phyloP scores from a whole-genome alignment of 1,140 invertebrate genomes.

The Heliconius hermathena region DNA sequence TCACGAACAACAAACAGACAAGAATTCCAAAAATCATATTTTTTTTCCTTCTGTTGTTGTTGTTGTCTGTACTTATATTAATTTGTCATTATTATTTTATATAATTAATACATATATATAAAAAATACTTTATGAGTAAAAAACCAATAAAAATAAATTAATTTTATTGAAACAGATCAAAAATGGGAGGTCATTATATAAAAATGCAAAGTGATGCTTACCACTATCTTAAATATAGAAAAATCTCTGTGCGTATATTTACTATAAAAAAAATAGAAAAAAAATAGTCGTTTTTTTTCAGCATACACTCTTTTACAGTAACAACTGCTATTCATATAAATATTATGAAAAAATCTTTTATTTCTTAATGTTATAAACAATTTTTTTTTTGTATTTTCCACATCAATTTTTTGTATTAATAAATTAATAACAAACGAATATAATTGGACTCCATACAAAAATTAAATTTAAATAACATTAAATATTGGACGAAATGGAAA shows the following conservation, averaged over 20 bases:
- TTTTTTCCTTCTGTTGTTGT: too few species aligned
- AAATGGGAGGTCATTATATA: constrained; percentile 22
- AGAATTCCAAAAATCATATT: too few species aligned
- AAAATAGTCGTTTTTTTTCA: too few species aligned
- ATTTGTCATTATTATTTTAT: too few species aligned
- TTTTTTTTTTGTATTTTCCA: not conserved
- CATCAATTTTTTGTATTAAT: not conserved
- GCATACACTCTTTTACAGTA: too few species aligned
- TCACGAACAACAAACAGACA: too few species aligned
- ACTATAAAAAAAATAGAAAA: not conserved
- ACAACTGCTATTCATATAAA: too few species aligned
- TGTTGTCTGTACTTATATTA: too few species aligned
- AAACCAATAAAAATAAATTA: constrained; percentile 22
- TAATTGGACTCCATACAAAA: not conserved
- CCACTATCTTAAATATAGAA: constrained; percentile 5
- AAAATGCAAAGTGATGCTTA: constrained; percentile 31
- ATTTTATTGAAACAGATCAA: constrained; percentile 34
- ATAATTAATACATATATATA: too few species aligned
- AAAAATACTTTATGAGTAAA: not conserved
- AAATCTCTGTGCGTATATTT: not conserved
- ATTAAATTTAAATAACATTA: not conserved
- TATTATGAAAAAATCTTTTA: not conserved
- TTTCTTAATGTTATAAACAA: not conserved
- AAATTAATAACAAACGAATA: not conserved
- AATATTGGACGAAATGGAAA: not conserved